phyloP scores from a whole-genome alignment of 2,113 vertebrate species.

The Cheilinus undulatus region DNA sequence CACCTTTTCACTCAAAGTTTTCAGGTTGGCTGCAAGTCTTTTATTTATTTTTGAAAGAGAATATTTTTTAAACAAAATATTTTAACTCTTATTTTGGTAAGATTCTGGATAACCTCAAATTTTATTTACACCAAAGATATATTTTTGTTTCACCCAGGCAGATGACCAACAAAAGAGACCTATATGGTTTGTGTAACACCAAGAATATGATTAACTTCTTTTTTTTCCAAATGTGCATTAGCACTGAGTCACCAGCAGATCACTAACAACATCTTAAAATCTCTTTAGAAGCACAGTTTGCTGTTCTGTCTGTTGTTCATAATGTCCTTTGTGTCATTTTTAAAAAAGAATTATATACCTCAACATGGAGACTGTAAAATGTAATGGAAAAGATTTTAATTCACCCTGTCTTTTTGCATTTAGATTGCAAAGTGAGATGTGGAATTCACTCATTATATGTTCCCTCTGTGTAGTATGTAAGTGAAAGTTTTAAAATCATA shows the following conservation, averaged over 20 bases:
- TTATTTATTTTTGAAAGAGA: conserved; percentile 14
- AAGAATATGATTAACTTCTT: background rate
- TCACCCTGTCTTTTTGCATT: too few relatives aligned
- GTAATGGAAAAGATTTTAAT: too few relatives aligned
- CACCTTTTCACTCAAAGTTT: conserved; percentile 9
- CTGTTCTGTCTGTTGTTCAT: too few relatives aligned
- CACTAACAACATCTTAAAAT: too few relatives aligned
- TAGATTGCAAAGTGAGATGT: background rate
- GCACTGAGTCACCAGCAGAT: background rate
- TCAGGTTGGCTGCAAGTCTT: background rate
- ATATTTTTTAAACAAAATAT: too few relatives aligned
- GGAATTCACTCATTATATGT: background rate
- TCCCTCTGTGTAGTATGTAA: background rate
- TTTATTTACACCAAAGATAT: conserved; percentile 10
- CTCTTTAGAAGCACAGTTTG: too few relatives aligned
- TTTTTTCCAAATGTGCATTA: background rate
- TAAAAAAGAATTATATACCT: background rate
- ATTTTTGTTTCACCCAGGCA: background rate
- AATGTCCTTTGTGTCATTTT: too few relatives aligned
- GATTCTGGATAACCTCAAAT: background rate
- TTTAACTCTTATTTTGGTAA: background rate
- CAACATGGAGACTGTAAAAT: background rate
- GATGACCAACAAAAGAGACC: background rate
- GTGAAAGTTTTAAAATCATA: too few relatives aligned
- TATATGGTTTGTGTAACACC: background rate